Evolutionary conservation across 2,113 vertebrate species (phyloP), one percentile per base, ranked within the genome.

Genomic region (Cercocebus atys): DNA sequence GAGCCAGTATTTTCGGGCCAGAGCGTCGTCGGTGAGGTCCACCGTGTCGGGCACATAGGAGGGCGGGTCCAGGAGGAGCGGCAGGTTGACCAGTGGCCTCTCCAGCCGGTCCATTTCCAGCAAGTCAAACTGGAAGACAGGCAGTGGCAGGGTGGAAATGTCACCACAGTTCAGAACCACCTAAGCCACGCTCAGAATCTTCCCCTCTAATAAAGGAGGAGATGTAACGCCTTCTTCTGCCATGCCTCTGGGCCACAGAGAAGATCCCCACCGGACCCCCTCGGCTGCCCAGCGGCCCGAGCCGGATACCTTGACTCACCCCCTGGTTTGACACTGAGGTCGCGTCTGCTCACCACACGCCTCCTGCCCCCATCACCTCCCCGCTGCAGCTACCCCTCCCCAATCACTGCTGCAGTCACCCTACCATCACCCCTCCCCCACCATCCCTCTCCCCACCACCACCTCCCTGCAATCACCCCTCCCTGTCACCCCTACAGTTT

Each of bases 101-200:
- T 99, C 99, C 97, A 99, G 98, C 35, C 99, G 99, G 94, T 99
- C 99, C 99, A 99, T 99, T 97, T 99, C 99, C 94, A 99, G 94
- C 99, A 99, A 99, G 98, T 99, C 99, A 96, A 99, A 99, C 99
- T 99, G 95, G 35, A 79, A 18, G 17, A 55, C 1, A 1, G 68
- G 25, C 32, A n/a, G 55, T 10, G 9, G 14, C 2, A 3, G 23
- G 55, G 17, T 0, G 5, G 16, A 0, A 12, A 2, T 0, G 0
- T 80, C 32, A 45, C 47, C 2, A 5, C 0, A 16, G 3, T 30
- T 55, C 57, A 18, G 79, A 27, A 75, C n/a, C 25, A 23, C 25
- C n/a, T n/a, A 12, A 8, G 8, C 20, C 17, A 3, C 3, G 3
- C 45, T 10, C 17, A 1, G 1, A 47, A 55, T 43, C 70, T 75